Base-by-base conservation (phyloP, 2,797 vertebrate species). In the Sebastes flavidus region DNA sequence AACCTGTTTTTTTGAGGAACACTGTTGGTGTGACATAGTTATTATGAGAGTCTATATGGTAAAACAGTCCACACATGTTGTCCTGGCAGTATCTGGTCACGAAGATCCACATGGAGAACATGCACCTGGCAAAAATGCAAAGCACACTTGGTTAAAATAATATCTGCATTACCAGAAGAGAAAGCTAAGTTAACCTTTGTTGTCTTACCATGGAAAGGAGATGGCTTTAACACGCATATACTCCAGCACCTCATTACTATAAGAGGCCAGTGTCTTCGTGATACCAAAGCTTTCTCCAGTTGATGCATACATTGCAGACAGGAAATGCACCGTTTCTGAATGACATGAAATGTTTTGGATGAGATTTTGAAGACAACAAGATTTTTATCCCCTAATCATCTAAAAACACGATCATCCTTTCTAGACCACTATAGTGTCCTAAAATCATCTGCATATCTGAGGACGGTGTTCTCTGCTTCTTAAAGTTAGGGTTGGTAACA, bases 241-340 rank as follows among this genome's bases (percentile, higher is more conserved):
- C 82, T 97, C 96, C 80, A 97, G 91, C n/a, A 88, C 12, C 11
- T 83, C 69, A 24, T 82, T 93, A 34, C 18, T 73, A 71, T 91
- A 92, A 2, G 89, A 85, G 0, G 83, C 69, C 20, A 96, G 73
- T 4, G 85, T 89, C 89, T 94, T 95, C 2, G 91, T 91, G 86
- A 97, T 89, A 2, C 96, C 96, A 72, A 94, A 96, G n/a, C 3
- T 91, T 84, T 96, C 96, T 59, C 96, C 96, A 14, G 93, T 95
- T 18, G 95, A 96, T 8, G 95, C 96, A 56, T 85, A 97, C 2
- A 96, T 67, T 25, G 94, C 94, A n/a, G 94, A 91, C 66, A 96
- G 85, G 65, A 97, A 77, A 77, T 69, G 77, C 6, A 84, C 70
- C 0, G 93, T 95, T 90, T 96, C 96, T 97, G 72, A 62, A 78